Percentiles rank a stretch among this genome's conserved stretches.
Evolutionary conservation across 2,888 invertebrate species (phyloP).

Genomic region (Elgonia sp.): DNA sequence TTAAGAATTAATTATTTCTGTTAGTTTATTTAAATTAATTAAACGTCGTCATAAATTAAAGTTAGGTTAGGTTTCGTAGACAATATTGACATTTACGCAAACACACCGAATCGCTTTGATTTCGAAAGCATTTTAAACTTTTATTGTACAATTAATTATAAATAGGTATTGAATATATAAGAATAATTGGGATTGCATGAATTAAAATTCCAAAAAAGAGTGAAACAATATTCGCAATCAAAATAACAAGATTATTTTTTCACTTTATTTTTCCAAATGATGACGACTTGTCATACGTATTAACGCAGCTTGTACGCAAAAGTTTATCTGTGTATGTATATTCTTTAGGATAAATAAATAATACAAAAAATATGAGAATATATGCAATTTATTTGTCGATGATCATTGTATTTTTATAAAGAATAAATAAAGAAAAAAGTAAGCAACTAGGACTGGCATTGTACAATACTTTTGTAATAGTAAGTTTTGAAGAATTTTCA

Average conservation of each 20-base stretch:
- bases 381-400: not conserved
- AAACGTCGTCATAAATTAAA: not conserved
- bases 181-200: not conserved
- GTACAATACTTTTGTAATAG: not conserved
- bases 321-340: conserved; percentile 1
- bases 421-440: not conserved
- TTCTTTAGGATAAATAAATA: not conserved
- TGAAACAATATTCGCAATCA: not conserved
- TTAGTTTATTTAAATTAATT: not conserved
- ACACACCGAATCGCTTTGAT: not conserved
- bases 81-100: not conserved
- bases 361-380: not conserved
- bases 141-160: not conserved
- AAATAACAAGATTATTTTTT: not conserved
- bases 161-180: not conserved
- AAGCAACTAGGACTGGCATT: not conserved
- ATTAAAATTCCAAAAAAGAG: not conserved
- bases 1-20: too few species aligned
- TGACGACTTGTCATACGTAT: conserved; percentile 27
- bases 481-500: not conserved
- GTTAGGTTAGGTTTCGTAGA: not conserved
- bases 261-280: not conserved
- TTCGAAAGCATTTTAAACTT: not conserved
- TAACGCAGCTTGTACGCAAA: not conserved
- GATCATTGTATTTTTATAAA: not conserved